Conservation (phyloP, 2,113 vertebrate genomes). For the Hassar affinis region DNA sequence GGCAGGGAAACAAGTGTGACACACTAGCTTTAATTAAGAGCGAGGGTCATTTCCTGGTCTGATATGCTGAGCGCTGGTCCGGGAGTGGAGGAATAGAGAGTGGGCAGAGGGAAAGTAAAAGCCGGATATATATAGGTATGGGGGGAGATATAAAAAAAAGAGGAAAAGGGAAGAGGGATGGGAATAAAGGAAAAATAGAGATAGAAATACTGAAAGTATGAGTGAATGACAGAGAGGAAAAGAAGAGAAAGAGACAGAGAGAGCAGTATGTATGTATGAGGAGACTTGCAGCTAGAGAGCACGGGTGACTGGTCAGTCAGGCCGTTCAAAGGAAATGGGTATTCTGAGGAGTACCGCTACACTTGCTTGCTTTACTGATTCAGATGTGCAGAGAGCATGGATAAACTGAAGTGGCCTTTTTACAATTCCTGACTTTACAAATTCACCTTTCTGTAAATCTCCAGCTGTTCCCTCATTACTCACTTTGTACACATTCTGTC, state of each 20-base stretch:
- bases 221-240: conserved; percentile 8
- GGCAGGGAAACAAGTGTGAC: conserved; percentile 59
- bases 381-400: conserved; percentile 57
- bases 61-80: conserved; percentile 17
- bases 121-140: background rate
- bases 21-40: conserved; percentile 68
- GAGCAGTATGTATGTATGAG: conserved; percentile 86
- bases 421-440: conserved; percentile 3
- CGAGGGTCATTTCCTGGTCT: conserved; percentile 73
- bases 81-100: conserved; percentile 45
- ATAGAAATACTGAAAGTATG: background rate
- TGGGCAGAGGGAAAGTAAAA: background rate
- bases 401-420: background rate
- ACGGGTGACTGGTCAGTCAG: conserved; percentile 83
- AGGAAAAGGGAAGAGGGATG: background rate
- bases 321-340: conserved; percentile 83
- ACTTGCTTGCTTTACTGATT: conserved; percentile 70
- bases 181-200: background rate
- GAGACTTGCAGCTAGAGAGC: conserved; percentile 71
- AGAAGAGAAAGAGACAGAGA: conserved; percentile 44
- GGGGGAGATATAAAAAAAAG: background rate
- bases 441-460: background rate
- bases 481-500: background rate
- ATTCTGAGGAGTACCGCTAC: conserved; percentile 75
- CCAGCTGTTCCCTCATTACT: background rate